phyloP scores from a whole-genome alignment of 2,888 invertebrate genomes.

The Phorcus lineatus region DNA sequence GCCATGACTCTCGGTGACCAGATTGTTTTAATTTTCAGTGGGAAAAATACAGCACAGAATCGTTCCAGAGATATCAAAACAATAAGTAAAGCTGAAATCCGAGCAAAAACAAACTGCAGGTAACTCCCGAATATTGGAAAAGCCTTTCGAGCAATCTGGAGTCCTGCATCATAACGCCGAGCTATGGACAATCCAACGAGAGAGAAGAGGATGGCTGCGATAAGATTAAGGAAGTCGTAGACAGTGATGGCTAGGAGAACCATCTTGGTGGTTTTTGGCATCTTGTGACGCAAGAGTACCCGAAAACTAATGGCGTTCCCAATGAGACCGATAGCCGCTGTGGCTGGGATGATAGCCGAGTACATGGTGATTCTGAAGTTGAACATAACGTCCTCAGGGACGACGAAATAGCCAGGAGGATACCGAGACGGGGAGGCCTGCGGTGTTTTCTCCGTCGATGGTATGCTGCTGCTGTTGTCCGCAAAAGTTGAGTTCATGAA shows the following conservation, averaged over 20 bases:
- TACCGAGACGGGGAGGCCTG: not conserved
- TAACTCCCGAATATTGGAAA: not conserved
- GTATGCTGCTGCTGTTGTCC: not conserved
- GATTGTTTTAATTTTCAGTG: not conserved
- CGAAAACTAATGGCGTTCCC: not conserved
- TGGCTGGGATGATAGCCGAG: not conserved
- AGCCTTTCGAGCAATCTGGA: not conserved
- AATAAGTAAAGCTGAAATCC: not conserved
- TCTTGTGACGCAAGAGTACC: not conserved
- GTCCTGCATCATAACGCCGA: not conserved
- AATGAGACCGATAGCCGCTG: not conserved
- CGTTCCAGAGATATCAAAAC: not conserved
- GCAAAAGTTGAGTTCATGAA: not conserved
- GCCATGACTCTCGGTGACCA: not conserved
- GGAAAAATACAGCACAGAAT: not conserved
- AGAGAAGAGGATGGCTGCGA: not conserved
- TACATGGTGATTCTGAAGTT: not conserved
- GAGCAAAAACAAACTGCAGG: not conserved
- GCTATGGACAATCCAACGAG: not conserved
- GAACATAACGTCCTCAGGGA: not conserved
- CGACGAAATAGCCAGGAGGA: not conserved
- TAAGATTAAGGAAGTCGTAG: not conserved
- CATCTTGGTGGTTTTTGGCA: not conserved
- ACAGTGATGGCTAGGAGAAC: not conserved
- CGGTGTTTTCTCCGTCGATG: not conserved